phyloP scores from a whole-genome alignment of 53 echinoderm and acorn worm genomes.

The Henricia sp. region DNA sequence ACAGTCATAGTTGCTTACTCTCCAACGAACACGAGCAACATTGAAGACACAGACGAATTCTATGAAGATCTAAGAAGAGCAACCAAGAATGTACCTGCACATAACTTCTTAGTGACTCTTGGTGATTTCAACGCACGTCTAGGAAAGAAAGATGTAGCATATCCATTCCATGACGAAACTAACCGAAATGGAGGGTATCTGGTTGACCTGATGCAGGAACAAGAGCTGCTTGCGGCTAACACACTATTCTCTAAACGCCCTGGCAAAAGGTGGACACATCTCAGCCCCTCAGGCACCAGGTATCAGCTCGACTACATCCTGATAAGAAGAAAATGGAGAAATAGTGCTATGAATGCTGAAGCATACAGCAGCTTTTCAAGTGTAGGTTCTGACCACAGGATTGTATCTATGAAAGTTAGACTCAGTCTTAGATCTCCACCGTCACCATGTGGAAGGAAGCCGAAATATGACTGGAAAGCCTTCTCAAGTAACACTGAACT shows the following conservation, averaged over 20 bases:
- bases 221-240: not conserved
- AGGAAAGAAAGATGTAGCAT: not conserved
- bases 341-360: constrained; percentile 52
- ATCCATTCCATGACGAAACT: not conserved
- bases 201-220: not conserved
- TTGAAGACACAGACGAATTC: not conserved
- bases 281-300: constrained; percentile 9
- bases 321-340: constrained; percentile 55
- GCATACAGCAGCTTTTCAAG: not conserved
- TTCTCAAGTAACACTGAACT: constrained; percentile 29
- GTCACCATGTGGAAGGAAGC: constrained; percentile 36
- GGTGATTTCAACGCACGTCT: not conserved
- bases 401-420: constrained; percentile 18
- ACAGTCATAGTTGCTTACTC: not conserved
- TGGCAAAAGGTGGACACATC: constrained; percentile 41
- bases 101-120: not conserved
- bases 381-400: constrained; percentile 22
- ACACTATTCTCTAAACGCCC: not conserved
- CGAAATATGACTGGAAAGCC: constrained; percentile 41
- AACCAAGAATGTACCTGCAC: not conserved
- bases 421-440: constrained; percentile 52
- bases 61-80: not conserved
- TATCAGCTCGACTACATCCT: constrained; percentile 64
- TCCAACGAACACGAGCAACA: not conserved
- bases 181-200: not conserved